Base-by-base conservation (phyloP, 2,113 vertebrate species). In the Dasyornis broadbenti region DNA sequence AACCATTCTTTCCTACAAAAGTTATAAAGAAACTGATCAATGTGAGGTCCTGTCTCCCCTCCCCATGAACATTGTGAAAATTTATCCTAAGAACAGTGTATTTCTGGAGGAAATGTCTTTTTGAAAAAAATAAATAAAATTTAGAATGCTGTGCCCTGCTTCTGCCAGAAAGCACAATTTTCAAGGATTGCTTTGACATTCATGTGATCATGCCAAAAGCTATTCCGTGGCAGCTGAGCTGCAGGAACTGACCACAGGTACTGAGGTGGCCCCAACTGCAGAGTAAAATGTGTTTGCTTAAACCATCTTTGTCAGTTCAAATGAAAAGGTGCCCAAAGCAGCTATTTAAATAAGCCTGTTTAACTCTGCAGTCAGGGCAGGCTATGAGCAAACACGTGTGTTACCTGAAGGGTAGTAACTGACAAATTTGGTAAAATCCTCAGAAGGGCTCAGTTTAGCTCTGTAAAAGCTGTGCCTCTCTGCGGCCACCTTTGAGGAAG, bases 221-320 rank as follows among this genome's bases (percentile, higher is more conserved):
- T 75, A 16, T 70, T 84, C 24, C 2, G 28, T 26, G 73, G 70
- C 78, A 87, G 45, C 78, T 49, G 73, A 87, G 70, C 78, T 82
- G 78, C 53, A 63, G 75, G 53, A 59, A 31, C 54, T 6, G 8
- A 31, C 84, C 73, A 39, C 27, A 52, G 39, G 33, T 71, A 47
- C 73, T 64, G 35, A 60, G 40, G 44, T 82, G 75, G 60, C 44
- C 90, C 65, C 60, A 31, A 0, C 0, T 68, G 61, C 28, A 23
- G 39, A 31, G 22, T 79, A 60, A 79, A 93, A 78, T 59, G 23
- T 44, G 37, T 90, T 95, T 90, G 44, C 65, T 72, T 91, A 85
- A 90, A 86, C 13, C 14, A 2, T 27, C 37, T 76, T 82, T 71
- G 87, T 64, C 69, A 75, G 53, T 76, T 84, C 53, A 68, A 35